Evolutionary conservation across 2,797 vertebrate genomes (phyloP).

Genomic region (Sebastolobus alascanus): DNA sequence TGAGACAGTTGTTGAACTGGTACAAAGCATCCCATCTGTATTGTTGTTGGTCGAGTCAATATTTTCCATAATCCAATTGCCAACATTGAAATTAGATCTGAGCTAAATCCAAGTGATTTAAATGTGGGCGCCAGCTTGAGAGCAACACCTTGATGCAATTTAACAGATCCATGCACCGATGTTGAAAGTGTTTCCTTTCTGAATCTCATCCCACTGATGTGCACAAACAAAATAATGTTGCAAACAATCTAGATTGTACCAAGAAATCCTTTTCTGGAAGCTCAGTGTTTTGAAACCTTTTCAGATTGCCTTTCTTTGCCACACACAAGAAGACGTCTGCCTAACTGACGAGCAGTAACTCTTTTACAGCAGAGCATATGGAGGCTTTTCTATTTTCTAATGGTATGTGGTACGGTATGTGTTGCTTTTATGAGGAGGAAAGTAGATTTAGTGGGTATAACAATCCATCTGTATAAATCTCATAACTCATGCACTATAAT

Average conservation of each 20-base stretch:
- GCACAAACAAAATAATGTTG: constrained; percentile 24
- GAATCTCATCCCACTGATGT: constrained; percentile 24
- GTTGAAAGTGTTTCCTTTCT: constrained; percentile 41
- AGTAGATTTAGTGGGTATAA: neutral
- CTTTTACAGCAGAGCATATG: neutral
- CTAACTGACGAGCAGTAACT: neutral
- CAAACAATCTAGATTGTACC: neutral
- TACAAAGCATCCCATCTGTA: neutral
- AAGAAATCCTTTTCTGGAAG: constrained; percentile 7
- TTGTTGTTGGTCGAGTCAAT: constrained; percentile 47
- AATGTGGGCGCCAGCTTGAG: constrained; percentile 29
- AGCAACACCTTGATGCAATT: constrained; percentile 49
- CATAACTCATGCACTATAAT: neutral
- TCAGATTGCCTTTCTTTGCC: neutral
- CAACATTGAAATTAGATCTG: constrained; percentile 43
- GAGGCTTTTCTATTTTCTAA: neutral
- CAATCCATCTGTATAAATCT: neutral
- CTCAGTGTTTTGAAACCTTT: neutral
- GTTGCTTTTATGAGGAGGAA: neutral
- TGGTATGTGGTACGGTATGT: neutral
- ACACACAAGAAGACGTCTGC: neutral
- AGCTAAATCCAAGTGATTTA: constrained; percentile 23
- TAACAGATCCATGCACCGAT: constrained; percentile 7
- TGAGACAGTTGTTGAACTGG: constrained; percentile 2
- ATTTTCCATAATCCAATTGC: constrained; percentile 36